phyloP scores from a whole-genome alignment of 2,797 vertebrate species.

The Rhynchotus rufescens region DNA sequence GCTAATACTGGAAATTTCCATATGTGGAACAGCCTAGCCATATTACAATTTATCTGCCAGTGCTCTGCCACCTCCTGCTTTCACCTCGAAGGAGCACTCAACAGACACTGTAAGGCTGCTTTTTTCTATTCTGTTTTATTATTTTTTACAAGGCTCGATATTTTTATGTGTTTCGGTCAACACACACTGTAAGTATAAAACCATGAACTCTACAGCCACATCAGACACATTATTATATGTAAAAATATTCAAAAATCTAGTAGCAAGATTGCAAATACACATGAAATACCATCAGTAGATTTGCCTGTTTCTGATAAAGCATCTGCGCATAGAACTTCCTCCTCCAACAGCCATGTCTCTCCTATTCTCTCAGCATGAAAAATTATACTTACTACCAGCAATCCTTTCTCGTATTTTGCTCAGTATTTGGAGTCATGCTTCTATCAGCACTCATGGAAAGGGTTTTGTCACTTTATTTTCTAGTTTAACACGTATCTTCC shows the following conservation, averaged over 20 bases:
- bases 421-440: not conserved
- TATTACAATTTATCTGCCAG: conserved; percentile 28
- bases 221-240: conserved; percentile 20
- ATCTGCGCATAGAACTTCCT: not conserved
- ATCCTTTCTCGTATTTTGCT: conserved; percentile 3
- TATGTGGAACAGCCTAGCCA: not conserved
- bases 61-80: conserved; percentile 2
- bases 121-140: not conserved
- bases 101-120: not conserved
- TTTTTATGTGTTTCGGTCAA: conserved; percentile 16
- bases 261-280: not conserved
- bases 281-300: conserved; percentile 10
- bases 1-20: conserved; percentile 33
- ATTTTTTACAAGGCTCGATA: not conserved
- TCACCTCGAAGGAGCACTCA: not conserved
- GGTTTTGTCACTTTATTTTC: not conserved
- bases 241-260: conserved; percentile 50
- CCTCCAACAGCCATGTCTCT: not conserved
- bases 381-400: not conserved
- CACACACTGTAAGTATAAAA: not conserved
- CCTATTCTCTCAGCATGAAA: conserved; percentile 6
- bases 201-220: not conserved
- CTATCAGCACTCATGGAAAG: not conserved
- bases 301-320: conserved; percentile 14
- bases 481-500: conserved; percentile 15